These are phyloP conservation scores for Cerastis leucographa DNA, from an alignment of 2,888 invertebrate genomes.

Conservation along the genomic window DNA sequence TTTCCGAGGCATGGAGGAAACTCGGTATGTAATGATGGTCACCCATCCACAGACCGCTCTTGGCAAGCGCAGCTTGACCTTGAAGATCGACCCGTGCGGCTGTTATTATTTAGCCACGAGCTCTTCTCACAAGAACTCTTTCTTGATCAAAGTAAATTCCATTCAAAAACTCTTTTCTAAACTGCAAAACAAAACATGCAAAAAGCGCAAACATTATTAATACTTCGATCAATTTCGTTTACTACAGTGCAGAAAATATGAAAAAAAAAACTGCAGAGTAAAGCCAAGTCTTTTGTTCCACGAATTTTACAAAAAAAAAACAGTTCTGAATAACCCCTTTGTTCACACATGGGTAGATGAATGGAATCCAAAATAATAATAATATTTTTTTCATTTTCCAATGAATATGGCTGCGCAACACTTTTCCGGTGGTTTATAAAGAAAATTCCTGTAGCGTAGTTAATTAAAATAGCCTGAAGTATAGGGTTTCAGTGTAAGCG, in stretches of 20 bases:
- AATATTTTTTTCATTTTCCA: constrained; percentile 71
- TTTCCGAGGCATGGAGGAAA: too few relatives aligned
- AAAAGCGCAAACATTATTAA: constrained; percentile 28
- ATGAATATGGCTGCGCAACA: constrained; percentile 77
- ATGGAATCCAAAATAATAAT: constrained; percentile 59
- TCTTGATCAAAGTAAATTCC: background rate
- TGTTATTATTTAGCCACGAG: too few relatives aligned
- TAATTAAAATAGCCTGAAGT: constrained; percentile 82
- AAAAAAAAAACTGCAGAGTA: constrained; percentile 33
- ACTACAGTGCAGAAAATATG: constrained; percentile 22
- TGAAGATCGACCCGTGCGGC: too few relatives aligned
- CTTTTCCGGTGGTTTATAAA: constrained; percentile 81
- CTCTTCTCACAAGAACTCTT: too few relatives aligned
- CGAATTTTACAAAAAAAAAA: constrained; percentile 45
- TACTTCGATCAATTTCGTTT: constrained; percentile 35
- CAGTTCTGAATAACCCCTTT: constrained; percentile 44
- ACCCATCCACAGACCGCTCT: too few relatives aligned
- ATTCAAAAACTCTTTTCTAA: background rate
- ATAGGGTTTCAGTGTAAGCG: constrained; percentile 66
- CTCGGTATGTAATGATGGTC: too few relatives aligned
- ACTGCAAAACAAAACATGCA: constrained; percentile 13
- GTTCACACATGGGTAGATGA: constrained; percentile 44
- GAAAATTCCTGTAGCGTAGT: constrained; percentile 82
- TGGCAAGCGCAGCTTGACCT: too few relatives aligned
- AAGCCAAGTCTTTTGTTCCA: constrained; percentile 36